Conservation (phyloP, 1,140 invertebrate genomes). For the Nasonia giraulti region DNA sequence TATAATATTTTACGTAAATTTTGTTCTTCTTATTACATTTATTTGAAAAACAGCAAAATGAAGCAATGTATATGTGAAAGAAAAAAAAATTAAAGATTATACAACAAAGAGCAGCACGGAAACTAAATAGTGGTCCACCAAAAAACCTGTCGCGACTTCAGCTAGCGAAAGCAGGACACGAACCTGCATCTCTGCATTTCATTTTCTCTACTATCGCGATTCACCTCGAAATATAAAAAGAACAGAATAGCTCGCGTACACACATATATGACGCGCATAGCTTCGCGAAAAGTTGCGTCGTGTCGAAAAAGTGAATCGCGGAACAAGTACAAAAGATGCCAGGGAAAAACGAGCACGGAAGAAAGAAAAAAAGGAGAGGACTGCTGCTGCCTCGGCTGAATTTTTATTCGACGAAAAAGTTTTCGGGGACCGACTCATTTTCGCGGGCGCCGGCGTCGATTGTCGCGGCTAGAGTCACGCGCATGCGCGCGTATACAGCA, state of each 20-base stretch:
- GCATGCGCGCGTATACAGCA: neutral
- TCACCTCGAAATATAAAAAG: neutral
- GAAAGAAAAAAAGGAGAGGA: conserved; percentile 5
- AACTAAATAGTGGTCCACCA: neutral
- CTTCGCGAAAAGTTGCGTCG: neutral
- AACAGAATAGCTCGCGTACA: neutral
- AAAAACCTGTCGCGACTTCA: neutral
- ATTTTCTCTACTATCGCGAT: neutral
- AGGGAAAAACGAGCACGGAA: neutral
- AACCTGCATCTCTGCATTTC: conserved; percentile 1
- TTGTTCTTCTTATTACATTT: too few species aligned
- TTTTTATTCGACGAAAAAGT: conserved; percentile 22
- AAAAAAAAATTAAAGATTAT: neutral
- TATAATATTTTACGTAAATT: too few species aligned
- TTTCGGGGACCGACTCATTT: conserved; percentile 14
- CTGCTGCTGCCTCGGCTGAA: neutral
- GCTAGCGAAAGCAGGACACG: neutral
- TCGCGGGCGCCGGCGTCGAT: neutral
- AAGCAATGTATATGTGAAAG: neutral
- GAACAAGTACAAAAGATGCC: conserved; percentile 14
- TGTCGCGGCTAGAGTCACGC: conserved; percentile 1
- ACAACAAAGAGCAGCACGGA: neutral
- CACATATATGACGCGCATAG: neutral
- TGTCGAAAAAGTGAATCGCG: neutral
- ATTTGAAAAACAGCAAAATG: too few species aligned